Evolutionary conservation across 2,113 vertebrate genomes (phyloP).

Genomic region (Zapus hudsonius): DNA sequence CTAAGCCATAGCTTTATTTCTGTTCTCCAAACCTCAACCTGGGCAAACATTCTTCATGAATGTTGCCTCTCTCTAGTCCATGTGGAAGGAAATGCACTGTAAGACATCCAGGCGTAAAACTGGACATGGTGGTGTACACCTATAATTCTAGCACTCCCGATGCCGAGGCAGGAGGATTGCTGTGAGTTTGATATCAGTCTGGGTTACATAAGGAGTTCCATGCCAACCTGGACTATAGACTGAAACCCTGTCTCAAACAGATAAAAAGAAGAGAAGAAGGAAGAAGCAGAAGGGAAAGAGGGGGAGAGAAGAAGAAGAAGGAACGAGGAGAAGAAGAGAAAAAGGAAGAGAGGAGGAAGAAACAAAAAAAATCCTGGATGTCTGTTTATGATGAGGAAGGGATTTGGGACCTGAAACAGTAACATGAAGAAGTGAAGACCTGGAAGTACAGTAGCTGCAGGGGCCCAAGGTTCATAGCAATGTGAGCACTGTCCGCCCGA

Average conservation of each 20-base stretch:
- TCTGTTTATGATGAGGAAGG: not conserved
- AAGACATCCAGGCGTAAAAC: not conserved
- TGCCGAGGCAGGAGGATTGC: not conserved
- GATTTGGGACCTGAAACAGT: not conserved
- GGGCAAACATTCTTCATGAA: not conserved
- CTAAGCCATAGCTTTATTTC: not conserved
- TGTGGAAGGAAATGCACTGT: not conserved
- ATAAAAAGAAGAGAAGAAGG: not conserved
- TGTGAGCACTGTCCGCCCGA: not conserved
- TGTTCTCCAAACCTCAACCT: not conserved
- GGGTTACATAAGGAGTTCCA: too few relatives aligned
- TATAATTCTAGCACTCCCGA: not conserved
- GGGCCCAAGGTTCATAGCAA: accelerated
- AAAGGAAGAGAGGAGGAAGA: too few relatives aligned
- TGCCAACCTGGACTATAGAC: not conserved
- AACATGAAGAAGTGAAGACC: not conserved
- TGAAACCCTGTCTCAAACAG: not conserved
- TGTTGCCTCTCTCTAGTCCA: too few relatives aligned
- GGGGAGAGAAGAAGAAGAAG: too few relatives aligned
- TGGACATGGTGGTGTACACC: too few relatives aligned
- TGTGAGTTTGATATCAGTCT: not conserved
- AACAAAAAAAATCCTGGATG: not conserved
- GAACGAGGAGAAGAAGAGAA: too few relatives aligned
- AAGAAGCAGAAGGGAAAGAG: too few relatives aligned
- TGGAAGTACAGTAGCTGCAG: not conserved